Percentiles rank a stretch among this genome's conserved stretches.
phyloP scores from a whole-genome alignment of 2,113 vertebrate species.

The Sapajus apella region DNA sequence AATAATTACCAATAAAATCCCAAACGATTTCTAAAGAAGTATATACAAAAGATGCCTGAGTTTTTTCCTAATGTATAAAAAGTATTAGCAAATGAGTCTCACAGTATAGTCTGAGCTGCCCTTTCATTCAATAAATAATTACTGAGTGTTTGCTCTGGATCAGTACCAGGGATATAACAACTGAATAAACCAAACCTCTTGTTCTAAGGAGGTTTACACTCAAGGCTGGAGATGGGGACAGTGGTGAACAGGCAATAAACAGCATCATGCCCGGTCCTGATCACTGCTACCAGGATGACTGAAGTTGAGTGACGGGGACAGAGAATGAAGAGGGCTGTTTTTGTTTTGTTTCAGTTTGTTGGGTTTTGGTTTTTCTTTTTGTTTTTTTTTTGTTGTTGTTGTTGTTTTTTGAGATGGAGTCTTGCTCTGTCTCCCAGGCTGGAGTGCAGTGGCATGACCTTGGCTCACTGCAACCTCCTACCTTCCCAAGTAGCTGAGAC shows the following conservation, averaged over 20 bases:
- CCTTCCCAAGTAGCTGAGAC: too few relatives aligned
- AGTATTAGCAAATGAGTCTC: neutral
- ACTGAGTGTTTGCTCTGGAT: neutral
- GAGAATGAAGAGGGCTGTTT: neutral
- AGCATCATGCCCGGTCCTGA: neutral
- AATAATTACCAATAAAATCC: neutral
- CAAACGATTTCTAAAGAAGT: neutral
- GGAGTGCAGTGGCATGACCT: too few relatives aligned
- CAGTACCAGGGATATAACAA: neutral
- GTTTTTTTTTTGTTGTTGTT: neutral
- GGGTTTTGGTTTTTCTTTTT: neutral
- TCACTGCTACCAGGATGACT: neutral
- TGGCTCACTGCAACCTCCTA: too few relatives aligned
- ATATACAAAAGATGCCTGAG: neutral
- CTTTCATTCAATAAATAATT: neutral
- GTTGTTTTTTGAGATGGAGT: too few relatives aligned
- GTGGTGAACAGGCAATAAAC: neutral
- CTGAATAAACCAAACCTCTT: neutral
- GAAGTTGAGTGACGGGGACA: neutral
- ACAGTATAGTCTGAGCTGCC: neutral
- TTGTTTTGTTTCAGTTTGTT: neutral
- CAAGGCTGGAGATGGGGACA: neutral
- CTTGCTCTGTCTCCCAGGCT: too few relatives aligned
- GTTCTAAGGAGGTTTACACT: neutral
- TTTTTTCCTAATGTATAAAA: neutral